Percentiles rank a stretch among this genome's conserved stretches.
Conservation (phyloP, 2,888 invertebrate genomes). For the Thumatha senex region DNA sequence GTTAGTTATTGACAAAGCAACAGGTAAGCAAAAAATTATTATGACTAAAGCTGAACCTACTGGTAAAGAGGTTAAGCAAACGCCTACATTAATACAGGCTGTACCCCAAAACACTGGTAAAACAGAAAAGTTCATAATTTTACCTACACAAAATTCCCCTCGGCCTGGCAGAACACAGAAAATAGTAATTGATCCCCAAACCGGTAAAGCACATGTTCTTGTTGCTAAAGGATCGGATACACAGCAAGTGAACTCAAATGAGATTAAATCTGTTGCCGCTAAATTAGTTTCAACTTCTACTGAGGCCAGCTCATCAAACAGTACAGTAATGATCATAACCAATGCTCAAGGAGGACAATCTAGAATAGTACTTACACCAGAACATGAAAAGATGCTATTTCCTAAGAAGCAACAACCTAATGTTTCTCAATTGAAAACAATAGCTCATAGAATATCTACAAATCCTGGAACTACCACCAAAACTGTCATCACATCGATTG, state of each 20-base stretch:
- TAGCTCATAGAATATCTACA: constrained; percentile 63
- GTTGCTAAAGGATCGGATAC: constrained; percentile 61
- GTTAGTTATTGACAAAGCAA: constrained; percentile 74
- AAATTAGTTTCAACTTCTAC: constrained; percentile 64
- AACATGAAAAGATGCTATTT: constrained; percentile 84
- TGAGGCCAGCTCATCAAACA: constrained; percentile 63
- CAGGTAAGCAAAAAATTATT: constrained; percentile 76
- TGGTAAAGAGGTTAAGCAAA: constrained; percentile 63
- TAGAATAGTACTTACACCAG: constrained; percentile 83
- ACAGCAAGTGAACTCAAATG: constrained; percentile 41
- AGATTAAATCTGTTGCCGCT: constrained; percentile 68
- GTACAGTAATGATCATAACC: constrained; percentile 86
- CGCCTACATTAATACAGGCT: constrained; percentile 54
- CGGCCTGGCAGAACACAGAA: constrained; percentile 71
- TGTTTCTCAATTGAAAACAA: constrained; percentile 64
- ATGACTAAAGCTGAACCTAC: constrained; percentile 67
- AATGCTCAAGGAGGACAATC: constrained; percentile 85
- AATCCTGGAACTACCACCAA: constrained; percentile 50
- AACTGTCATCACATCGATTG: constrained; percentile 45
- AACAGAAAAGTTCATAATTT: constrained; percentile 72
- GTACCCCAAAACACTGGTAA: constrained; percentile 53
- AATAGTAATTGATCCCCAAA: constrained; percentile 76
- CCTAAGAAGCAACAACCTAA: constrained; percentile 77
- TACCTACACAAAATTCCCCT: constrained; percentile 64
- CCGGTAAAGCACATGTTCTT: constrained; percentile 74